These are phyloP conservation scores for sheep (Ovis aries) DNA, from an alignment of 2,113 vertebrate species.

Conservation along the genomic window ARS-UI_Ramb_v3.0 NC_056065.1:42259001-42259500, in stretches of 20 bases:
- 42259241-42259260: not conserved
- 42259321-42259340: not conserved
- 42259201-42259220: not conserved
- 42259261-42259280: not conserved
- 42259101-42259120: not conserved
- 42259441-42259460: not conserved
- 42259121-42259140: slow-evolving; percentile 22
- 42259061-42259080: not conserved
- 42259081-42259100: slow-evolving; percentile 39
- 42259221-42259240: not conserved
- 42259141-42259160: not conserved
- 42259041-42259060: slow-evolving; percentile 49
- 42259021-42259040: slow-evolving; percentile 39
- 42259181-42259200: not conserved
- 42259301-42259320: not conserved
- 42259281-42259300: not conserved
- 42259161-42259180: slow-evolving; percentile 22
- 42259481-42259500: not conserved
- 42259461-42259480: not conserved
- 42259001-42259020: slow-evolving; percentile 66
- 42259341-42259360: not conserved
- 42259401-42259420: not conserved
- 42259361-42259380: too few species aligned
- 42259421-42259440: not conserved
- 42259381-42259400: too few species aligned